Conservation (phyloP, 2,113 vertebrate species). For the Rhinichthys klamathensis region DNA sequence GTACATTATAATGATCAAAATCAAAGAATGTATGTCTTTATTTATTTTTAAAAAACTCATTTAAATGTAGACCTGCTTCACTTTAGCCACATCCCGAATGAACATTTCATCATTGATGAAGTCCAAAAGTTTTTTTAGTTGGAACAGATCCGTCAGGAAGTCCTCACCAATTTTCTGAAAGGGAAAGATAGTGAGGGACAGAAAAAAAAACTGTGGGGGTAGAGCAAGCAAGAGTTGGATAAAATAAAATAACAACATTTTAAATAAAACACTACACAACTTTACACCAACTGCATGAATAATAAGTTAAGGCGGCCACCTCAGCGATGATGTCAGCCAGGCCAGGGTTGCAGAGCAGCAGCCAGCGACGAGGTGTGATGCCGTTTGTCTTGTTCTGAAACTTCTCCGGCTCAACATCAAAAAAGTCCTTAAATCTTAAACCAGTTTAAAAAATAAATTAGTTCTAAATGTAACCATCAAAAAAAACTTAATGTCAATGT, state of each 20-base stretch:
- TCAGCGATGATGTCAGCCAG: slow-evolving; percentile 82
- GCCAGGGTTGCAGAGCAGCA: slow-evolving; percentile 87
- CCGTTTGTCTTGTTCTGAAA: slow-evolving; percentile 93
- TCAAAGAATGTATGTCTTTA: no score
- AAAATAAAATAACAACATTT: neutral
- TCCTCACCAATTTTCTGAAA: slow-evolving; percentile 83
- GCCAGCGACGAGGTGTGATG: slow-evolving; percentile 86
- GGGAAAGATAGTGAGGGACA: neutral
- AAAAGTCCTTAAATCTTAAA: slow-evolving; percentile 88
- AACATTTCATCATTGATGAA: slow-evolving; percentile 77
- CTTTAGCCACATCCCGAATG: slow-evolving; percentile 85
- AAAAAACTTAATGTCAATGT: neutral
- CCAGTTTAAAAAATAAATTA: neutral
- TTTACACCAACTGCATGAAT: neutral
- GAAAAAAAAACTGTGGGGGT: neutral
- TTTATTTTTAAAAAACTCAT: no score
- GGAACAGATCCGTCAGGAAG: slow-evolving; percentile 84
- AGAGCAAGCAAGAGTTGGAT: neutral
- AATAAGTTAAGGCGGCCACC: slow-evolving; percentile 63
- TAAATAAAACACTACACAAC: neutral
- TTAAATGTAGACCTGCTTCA: slow-evolving; percentile 82
- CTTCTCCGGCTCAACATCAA: slow-evolving; percentile 82
- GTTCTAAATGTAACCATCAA: neutral
- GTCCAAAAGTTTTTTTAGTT: slow-evolving; percentile 81
- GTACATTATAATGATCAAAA: no score